Base-by-base conservation (phyloP, 2,113 vertebrate species). In the Rhinolophus sinicus region DNA sequence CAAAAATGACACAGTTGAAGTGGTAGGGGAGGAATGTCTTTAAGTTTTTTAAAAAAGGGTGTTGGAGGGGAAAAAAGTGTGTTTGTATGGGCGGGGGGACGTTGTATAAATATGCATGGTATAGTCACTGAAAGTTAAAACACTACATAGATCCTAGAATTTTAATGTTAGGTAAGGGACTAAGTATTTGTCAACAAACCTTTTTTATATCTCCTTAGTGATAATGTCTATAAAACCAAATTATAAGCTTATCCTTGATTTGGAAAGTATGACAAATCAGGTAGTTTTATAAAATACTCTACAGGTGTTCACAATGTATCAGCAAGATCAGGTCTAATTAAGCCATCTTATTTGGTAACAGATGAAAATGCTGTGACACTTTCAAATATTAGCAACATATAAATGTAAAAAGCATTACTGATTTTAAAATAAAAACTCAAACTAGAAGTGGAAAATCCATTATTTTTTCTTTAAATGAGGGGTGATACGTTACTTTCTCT, bases 381-480 rank as follows among this genome's bases (percentile, higher is more conserved):
- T 73, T 65, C 52, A 93, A 95, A 87, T 81, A 75, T 73, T 40
- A 70, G 35, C 62, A 81, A 72, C 54, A 93, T 90, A 69, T 58
- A 82, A 93, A 88, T n/a, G 24, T 30, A 89, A 33, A 76, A 80
- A 77, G 35, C 72, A 12, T 75, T 88, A 60, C 0, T 67, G 47
- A 82, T 75, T 93, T 88, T 90, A 90, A 40, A 94, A 90, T 86
- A 83, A 72, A 84, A 18, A 72, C 50, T 72, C 52, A 93, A 76
- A 75, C 22, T 69, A 65, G 56, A 93, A 93, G 73, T 38, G 22
- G 26, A 76, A 92, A 40, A 82, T 52, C 47, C 50, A 95, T 35
- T 77, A 65, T 65, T 69, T 54, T 75, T n/a, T 54, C 24, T 80
- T 85, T 76, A 92, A 89, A 94, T 28, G 33, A 92, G 12, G 8